Evolutionary conservation across 1,140 invertebrate genomes (phyloP), one percentile per base, ranked within the genome.

Genomic region (Sitophilus oryzae): DNA sequence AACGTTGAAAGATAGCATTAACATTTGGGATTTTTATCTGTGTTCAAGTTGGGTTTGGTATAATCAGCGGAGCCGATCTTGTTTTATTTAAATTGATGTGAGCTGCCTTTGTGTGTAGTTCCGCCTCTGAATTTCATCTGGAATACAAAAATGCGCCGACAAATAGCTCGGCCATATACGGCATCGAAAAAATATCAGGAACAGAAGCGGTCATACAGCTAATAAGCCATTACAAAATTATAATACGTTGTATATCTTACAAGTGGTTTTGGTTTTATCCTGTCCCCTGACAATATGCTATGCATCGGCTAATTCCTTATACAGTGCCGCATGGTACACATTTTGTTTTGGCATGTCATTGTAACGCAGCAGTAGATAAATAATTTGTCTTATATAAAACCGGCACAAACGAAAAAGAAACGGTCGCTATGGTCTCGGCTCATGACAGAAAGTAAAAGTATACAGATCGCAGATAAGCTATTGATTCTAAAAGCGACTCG

Each of bases 301-400:
- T 44, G 43, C 43, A 36, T 34, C 36, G 19, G 11, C 19, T 38
- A 15, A 47, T 34, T 48, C 53, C 53, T 47, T 56, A 56, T 56
- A 56, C 35, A 56, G 53, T 48, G 49, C 19, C 15, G 19, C 46
- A 56, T 56, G 52, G 19, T 54, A 46, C 44, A 56, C 42, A 51
- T 56, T 42, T 56, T 49, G 18, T 42, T 49, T 56, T 43, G 49
- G 53, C 53, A 56, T 56, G 49, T 56, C 40, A 42, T 49, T 49
- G 44, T 41, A 54, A 18, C 43, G 30, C 34, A 44, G 38, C 16
- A 48, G 46, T 56, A 49, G 45, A 56, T 56, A 56, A 56, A 56
- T 56, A 56, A 56, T 56, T 56, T 56, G 53, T 56, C 53, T 48
- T 56, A 20, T 41, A 43, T 48, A 44, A 56, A 54, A 56, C 47